A percentile compares a stretch with the other conserved stretches of the same genome.
These are phyloP conservation scores for Saimiri boliviensis DNA, from an alignment of 2,113 vertebrate genomes.

Conservation along the genomic window DNA sequence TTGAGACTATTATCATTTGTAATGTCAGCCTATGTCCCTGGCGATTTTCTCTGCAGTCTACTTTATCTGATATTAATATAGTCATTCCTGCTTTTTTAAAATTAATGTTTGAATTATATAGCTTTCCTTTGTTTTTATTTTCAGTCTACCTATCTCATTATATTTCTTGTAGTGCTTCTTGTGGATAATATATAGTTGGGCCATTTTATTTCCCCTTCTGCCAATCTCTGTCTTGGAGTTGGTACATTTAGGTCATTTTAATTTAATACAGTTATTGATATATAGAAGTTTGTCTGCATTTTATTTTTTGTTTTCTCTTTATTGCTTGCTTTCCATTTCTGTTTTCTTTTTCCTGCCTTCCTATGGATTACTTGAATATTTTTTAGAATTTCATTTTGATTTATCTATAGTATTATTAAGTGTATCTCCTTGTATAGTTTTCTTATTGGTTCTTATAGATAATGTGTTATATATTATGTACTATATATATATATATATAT, in stretches of 20 bases:
- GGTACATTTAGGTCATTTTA: not conserved
- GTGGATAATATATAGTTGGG: not conserved
- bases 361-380: not conserved
- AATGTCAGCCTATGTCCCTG: not conserved
- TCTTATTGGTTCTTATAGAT: not conserved
- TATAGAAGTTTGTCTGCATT: slow-evolving; percentile 23
- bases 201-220: not conserved
- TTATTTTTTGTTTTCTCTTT: slow-evolving; percentile 33
- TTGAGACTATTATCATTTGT: not conserved
- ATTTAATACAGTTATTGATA: slow-evolving; percentile 19
- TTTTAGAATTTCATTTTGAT: not conserved
- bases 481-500: not conserved
- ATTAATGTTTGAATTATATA: slow-evolving; percentile 12
- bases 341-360: slow-evolving; percentile 31
- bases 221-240: not conserved
- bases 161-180: not conserved
- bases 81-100: not conserved
- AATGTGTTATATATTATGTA: not conserved
- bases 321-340: slow-evolving; percentile 7
- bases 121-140: not conserved
- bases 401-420: not conserved
- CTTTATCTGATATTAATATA: not conserved
- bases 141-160: not conserved
- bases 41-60: not conserved
- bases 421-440: slow-evolving; percentile 18